Evolutionary conservation across 2,888 invertebrate species (phyloP).

Genomic region (Terebella lapidaria): DNA sequence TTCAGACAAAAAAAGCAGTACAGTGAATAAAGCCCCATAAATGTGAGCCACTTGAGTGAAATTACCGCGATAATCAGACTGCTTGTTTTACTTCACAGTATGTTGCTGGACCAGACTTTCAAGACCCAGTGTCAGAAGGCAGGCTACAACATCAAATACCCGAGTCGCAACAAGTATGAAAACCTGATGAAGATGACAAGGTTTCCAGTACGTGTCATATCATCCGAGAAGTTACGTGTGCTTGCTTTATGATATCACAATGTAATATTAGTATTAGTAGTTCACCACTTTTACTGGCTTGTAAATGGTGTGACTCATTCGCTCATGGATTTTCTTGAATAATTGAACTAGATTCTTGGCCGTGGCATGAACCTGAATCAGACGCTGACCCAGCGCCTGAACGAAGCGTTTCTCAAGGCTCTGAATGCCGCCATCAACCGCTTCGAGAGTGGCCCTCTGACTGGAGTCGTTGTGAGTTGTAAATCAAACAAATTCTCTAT

Average conservation of each 20-base stretch:
- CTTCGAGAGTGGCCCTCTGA: constrained; percentile 92
- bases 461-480: constrained; percentile 71
- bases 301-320: no score
- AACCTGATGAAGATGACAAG: background rate
- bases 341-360: no score
- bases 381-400: constrained; percentile 85
- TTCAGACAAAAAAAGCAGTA: no score
- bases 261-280: no score
- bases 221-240: no score
- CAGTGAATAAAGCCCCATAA: no score
- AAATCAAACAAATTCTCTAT: background rate
- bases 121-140: background rate
- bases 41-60: no score
- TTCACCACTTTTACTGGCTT: no score
- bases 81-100: no score
- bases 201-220: background rate
- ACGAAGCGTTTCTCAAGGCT: constrained; percentile 89
- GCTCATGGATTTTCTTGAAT: no score
- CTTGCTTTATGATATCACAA: no score
- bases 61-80: no score
- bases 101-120: constrained; percentile 12
- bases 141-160: background rate
- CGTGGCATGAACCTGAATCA: constrained; percentile 88
- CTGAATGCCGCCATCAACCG: constrained; percentile 88
- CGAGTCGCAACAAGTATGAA: background rate